Base-by-base conservation (phyloP, 2,888 invertebrate species). In the Trichopoda pennipes region DNA sequence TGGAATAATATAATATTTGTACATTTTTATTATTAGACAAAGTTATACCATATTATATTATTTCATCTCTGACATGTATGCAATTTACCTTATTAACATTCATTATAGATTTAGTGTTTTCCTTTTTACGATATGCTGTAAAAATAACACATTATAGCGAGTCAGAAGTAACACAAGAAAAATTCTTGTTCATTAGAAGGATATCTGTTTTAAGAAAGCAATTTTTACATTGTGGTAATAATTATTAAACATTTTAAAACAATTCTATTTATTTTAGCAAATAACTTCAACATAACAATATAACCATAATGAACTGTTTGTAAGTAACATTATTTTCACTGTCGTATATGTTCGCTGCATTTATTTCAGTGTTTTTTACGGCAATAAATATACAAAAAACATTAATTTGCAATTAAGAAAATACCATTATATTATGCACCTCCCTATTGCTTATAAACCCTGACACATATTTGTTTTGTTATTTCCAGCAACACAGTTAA, bases 81-180 rank as follows among this genome's bases (percentile, higher is more conserved):
- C 80, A 81, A 85, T 85, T 88, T 88, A 86, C 86, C 87, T 86
- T 88, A 88, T 88, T 87, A 88, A 87, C 89, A 88, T 88, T 88
- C 88, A 88, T 88, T 88, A 88, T 88, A 86, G 87, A 88, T 85
- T 84, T 74, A 56, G 56, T 61, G 64, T 75, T 74, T 69, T 72
- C 32, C 61, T 61, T 81, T 81, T 81, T 81, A 73, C 64, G 69
- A n/a, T 21, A 47, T 28, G 78, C 58, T 74, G 63, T 81, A 74
- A 81, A 81, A 81, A 51, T 42, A 44, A 68, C 78, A 70, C 73
- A 53, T 70, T 49, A 60, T 32, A 63, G 32, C 19, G 16, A 44
- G 17, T 8, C 4, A 4, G 42, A 28, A 8, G 32, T 16, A 21
- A 9, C 19, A 17, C 19, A 49, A 38, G 2, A 7, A 38, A 38